Evolutionary conservation across 2,797 vertebrate genomes (phyloP), one percentile per base, ranked within the genome.

Genomic region (Nyctalus aviator): DNA sequence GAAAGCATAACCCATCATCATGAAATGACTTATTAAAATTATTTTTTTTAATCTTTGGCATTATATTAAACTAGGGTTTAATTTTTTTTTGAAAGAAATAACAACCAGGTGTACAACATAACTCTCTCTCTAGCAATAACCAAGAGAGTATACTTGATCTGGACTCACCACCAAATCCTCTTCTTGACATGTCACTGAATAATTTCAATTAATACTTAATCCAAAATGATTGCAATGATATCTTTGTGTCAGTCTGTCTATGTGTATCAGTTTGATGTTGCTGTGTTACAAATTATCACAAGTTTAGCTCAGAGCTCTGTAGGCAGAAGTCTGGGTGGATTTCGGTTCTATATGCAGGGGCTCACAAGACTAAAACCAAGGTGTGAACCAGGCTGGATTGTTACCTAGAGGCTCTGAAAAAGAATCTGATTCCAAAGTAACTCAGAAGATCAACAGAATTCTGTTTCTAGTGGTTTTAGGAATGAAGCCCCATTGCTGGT

Each of bases 161-260:
- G 73, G 44, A 90, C 14, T 82, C 20, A 27, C 4, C 4, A 75
- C 4, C 12, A 30, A 76, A 37, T 18, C 25, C 11, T 55, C 30
- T 10, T 96, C 30, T 44, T 69, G 11, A 44, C 21, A 25, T 57
- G 23, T 46, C 59, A 59, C 18, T 73, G 72, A 53, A 1, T 37
- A 68, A 78, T 88, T 93, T 79, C 50, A 79, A 79, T 44, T 85
- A 41, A 35, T 72, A 57, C 53, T 83, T 76, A 82, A 71, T 18
- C 20, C 50, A 84, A n/a, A 88, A 62, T 93, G 7, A 4, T 50
- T 18, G 41, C n/a, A n/a, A 14, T 18, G 25, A 10, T 83, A 68
- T 59, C 44, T 59, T 32, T 64, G 23, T 72, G 11, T 37, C 35
- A 57, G 14, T 48, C 66, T 88, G 15, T 41, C 55, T 91, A 1